Conservation (phyloP, 2,888 invertebrate species). For the Salticus scenicus region DNA sequence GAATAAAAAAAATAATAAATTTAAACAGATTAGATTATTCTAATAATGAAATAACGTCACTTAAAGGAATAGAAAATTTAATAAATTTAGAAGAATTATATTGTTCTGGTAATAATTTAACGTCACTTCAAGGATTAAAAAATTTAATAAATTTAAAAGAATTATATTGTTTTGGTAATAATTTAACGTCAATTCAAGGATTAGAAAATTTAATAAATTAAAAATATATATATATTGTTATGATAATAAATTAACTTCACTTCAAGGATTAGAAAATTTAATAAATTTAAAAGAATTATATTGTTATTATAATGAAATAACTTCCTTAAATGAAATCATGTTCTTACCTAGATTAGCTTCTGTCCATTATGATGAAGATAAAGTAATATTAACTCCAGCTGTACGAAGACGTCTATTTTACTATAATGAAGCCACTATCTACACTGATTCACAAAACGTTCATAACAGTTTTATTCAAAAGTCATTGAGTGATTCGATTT, state of each 20-base stretch:
- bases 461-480: slow-evolving; percentile 1
- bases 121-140: neutral
- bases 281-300: neutral
- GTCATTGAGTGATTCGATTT: neutral
- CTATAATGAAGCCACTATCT: neutral
- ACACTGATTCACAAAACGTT: slow-evolving; percentile 5
- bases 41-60: neutral
- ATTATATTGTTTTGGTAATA: neutral
- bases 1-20: neutral
- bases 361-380: neutral
- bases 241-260: neutral
- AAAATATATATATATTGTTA: neutral
- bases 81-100: slow-evolving; percentile 15
- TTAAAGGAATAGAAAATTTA: neutral
- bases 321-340: neutral
- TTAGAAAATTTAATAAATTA: neutral
- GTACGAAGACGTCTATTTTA: neutral
- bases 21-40: neutral
- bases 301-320: neutral
- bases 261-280: neutral
- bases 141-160: slow-evolving; percentile 24
- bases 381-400: neutral
- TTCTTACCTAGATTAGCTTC: neutral
- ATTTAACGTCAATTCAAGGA: neutral
- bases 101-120: neutral